phyloP scores from a whole-genome alignment of 2,113 vertebrate species.

The Pyxicephalus adspersus region DNA sequence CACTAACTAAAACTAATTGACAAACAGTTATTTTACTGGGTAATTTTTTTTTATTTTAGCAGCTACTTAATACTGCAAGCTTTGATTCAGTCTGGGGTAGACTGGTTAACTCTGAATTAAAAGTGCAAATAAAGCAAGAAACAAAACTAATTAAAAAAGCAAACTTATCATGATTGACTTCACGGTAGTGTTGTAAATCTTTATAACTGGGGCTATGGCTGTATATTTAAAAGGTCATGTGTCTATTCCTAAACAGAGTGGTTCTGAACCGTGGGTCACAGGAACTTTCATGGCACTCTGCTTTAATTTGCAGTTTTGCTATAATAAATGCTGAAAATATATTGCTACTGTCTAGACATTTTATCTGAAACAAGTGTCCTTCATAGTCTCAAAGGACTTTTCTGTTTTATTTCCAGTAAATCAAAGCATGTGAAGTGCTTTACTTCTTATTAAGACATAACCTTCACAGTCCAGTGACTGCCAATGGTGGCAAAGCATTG shows the following conservation, averaged over 20 bases:
- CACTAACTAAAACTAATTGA: too few relatives aligned
- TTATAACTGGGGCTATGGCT: slow-evolving; percentile 66
- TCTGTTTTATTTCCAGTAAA: slow-evolving; percentile 96
- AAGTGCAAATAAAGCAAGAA: slow-evolving; percentile 14
- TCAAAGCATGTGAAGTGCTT: slow-evolving; percentile 86
- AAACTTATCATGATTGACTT: slow-evolving; percentile 7
- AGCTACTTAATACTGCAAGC: too few relatives aligned
- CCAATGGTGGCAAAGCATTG: slow-evolving; percentile 79
- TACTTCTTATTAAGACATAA: slow-evolving; percentile 87
- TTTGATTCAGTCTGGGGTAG: too few relatives aligned
- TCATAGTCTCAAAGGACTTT: slow-evolving; percentile 85
- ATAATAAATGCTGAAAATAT: slow-evolving; percentile 84
- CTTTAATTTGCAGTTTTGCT: slow-evolving; percentile 84
- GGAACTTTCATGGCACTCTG: slow-evolving; percentile 75
- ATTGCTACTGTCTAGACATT: slow-evolving; percentile 85
- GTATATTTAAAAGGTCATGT: slow-evolving; percentile 65
- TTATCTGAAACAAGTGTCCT: slow-evolving; percentile 88
- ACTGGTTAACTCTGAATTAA: background rate
- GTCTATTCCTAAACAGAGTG: slow-evolving; percentile 63
- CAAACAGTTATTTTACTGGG: too few relatives aligned
- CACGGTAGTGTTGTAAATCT: slow-evolving; percentile 35
- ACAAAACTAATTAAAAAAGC: slow-evolving; percentile 8
- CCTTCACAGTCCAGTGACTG: slow-evolving; percentile 88
- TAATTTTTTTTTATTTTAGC: too few relatives aligned
- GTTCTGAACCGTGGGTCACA: slow-evolving; percentile 77